phyloP scores from a whole-genome alignment of 2,797 vertebrate genomes.

The Anguilla obscura region DNA sequence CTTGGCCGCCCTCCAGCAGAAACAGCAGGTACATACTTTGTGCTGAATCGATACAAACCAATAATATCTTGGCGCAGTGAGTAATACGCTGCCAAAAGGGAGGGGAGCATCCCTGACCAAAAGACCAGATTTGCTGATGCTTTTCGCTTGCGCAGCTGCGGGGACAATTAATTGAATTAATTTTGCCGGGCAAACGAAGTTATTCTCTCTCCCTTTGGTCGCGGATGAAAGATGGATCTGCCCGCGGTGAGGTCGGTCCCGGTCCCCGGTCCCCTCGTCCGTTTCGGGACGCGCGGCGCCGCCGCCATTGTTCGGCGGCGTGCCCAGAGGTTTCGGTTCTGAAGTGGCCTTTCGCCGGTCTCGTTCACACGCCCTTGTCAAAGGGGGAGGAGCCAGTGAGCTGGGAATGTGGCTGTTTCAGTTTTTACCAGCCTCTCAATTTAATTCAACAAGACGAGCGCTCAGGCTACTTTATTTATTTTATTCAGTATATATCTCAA shows the following conservation, averaged over 20 bases:
- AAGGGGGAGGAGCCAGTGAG: constrained; percentile 24
- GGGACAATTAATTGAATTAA: constrained; percentile 46
- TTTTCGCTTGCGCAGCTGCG: constrained; percentile 33
- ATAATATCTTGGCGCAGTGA: constrained; percentile 43
- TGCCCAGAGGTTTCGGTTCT: constrained; percentile 20
- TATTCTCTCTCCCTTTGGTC: constrained; percentile 18
- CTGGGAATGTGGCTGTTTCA: constrained; percentile 35
- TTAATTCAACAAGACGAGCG: constrained; percentile 36
- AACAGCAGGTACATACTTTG: constrained; percentile 31
- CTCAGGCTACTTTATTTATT: constrained; percentile 28
- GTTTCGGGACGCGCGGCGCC: constrained; percentile 15
- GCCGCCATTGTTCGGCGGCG: constrained; percentile 29
- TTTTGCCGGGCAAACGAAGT: constrained; percentile 40
- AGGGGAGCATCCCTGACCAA: constrained; percentile 36
- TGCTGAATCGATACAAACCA: constrained; percentile 46
- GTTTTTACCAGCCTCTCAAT: constrained; percentile 33
- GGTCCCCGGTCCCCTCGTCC: constrained; percentile 12
- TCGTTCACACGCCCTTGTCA: constrained; percentile 17
- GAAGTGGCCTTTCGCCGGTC: constrained; percentile 35
- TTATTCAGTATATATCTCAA: constrained; percentile 28
- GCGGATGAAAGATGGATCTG: constrained; percentile 17
- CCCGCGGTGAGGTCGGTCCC: neutral
- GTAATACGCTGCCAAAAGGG: constrained; percentile 40
- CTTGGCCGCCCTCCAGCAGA: constrained; percentile 6
- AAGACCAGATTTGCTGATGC: constrained; percentile 43